Percentiles rank a stretch among this genome's conserved stretches.
Conservation (phyloP, 2,888 invertebrate genomes). For the Timandra comae region DNA sequence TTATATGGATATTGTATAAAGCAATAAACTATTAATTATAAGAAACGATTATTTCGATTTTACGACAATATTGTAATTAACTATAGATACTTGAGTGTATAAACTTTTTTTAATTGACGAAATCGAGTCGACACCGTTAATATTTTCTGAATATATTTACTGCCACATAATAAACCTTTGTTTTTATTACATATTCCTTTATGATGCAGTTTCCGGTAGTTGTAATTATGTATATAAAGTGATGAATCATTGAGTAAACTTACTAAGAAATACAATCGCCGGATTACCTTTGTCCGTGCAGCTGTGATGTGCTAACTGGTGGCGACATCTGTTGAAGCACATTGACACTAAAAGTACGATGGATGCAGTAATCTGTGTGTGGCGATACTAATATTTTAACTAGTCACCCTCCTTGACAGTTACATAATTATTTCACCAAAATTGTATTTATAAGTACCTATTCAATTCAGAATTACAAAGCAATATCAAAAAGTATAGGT, state of each 20-base stretch:
- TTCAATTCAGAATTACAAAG: too few relatives aligned
- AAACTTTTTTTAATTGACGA: constrained; percentile 63
- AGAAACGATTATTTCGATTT: constrained; percentile 60
- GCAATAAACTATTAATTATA: constrained; percentile 70
- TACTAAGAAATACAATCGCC: too few relatives aligned
- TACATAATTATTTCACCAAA: too few relatives aligned
- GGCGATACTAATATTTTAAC: too few relatives aligned
- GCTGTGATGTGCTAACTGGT: constrained; percentile 12
- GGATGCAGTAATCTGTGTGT: too few relatives aligned
- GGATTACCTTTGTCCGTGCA: neutral
- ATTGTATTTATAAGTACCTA: too few relatives aligned
- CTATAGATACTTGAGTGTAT: constrained; percentile 36
- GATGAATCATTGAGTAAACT: constrained; percentile 4
- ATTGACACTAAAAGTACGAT: too few relatives aligned
- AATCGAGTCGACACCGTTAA: constrained; percentile 64
- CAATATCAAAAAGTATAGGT: too few relatives aligned
- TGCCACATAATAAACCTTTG: constrained; percentile 55
- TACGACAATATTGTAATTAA: constrained; percentile 61
- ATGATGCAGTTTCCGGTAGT: constrained; percentile 13
- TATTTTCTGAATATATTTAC: constrained; percentile 77
- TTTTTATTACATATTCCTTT: constrained; percentile 31
- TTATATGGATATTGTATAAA: constrained; percentile 64
- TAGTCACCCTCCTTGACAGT: too few relatives aligned
- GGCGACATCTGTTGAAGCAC: constrained; percentile 29
- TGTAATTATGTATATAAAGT: constrained; percentile 11